Evolutionary conservation across 2,797 vertebrate genomes (phyloP), one percentile per base, ranked within the genome.

Genomic region (Phrynocephalus guinanensis): DNA sequence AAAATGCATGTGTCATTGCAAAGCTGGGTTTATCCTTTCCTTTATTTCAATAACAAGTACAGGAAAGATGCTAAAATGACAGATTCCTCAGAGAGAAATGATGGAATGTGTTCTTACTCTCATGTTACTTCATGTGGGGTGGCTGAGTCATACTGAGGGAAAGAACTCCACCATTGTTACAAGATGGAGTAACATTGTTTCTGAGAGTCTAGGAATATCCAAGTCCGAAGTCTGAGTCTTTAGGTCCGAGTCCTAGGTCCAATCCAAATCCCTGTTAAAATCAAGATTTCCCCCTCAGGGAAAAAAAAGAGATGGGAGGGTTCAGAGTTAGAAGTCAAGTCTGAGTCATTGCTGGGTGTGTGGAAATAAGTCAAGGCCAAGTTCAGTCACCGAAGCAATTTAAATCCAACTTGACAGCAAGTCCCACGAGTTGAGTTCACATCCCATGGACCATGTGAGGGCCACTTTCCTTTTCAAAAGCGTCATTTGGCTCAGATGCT

Each of bases 31-130:
- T 60, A 60, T 33, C 30, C 30, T 75, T 68, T 89, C 86, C 38
- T 44, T 83, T 88, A 88, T 68, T 78, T 94, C 89, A 83, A 91
- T 87, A 92, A 85, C 79, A 89, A 87, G 89, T 88, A 85, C 91
- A 87, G 70, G 90, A 83, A 80, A 88, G 71, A 44, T 84, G 73
- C 81, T 90, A 91, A 92, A 33, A 92, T 89, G 75, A 83, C 76
- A 80, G 86, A 88, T 87, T 89, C 90, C 84, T 93, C 50, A 86
- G 71, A 87, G 38, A 90, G 86, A 80, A 88, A 81, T 90, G 90
- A 92, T 83, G 86, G 88, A 93, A 92, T 78, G 50, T 83, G 77
- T 52, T 75, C 60, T 92, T 91, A 88, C 70, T 84, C 90, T 90
- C 78, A 85, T 79, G 85, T 88, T 0, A 48, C 91, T 90, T 91